Percentiles rank a stretch among this genome's conserved stretches.
Evolutionary conservation across 2,797 vertebrate genomes (phyloP).

Genomic region (Okamejei kenojei): DNA sequence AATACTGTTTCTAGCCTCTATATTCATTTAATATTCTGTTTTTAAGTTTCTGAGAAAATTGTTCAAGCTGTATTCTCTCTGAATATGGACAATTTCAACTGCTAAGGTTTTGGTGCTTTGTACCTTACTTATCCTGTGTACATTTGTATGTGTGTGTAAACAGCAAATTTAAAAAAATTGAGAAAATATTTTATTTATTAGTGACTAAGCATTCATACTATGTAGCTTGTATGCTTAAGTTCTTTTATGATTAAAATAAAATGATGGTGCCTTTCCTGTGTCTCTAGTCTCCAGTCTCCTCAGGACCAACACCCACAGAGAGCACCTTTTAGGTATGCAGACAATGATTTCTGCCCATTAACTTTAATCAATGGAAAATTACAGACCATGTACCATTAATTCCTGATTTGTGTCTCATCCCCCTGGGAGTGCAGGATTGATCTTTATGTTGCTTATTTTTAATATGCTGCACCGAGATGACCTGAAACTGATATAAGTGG

Average conservation of each 20-base stretch:
- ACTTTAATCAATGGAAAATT: conserved; percentile 24
- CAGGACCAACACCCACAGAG: neutral
- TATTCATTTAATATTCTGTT: too few relatives aligned
- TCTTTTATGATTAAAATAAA: neutral
- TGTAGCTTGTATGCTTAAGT: neutral
- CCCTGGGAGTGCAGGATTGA: conserved; percentile 7
- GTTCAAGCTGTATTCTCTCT: neutral
- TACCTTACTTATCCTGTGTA: neutral
- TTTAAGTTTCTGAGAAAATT: neutral
- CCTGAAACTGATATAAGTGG: neutral
- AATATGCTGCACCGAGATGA: neutral
- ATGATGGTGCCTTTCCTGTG: neutral
- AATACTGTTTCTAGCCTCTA: too few relatives aligned
- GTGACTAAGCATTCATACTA: neutral
- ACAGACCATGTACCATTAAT: neutral
- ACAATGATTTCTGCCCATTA: conserved; percentile 4
- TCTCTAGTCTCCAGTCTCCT: too few relatives aligned
- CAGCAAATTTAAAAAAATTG: neutral
- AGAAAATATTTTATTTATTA: neutral
- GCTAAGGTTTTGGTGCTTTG: neutral
- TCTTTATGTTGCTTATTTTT: neutral
- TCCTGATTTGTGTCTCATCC: neutral
- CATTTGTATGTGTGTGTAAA: neutral
- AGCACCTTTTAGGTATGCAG: neutral
- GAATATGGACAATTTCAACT: neutral